Evolutionary conservation across 2,113 vertebrate genomes (phyloP).

Genomic region (Myotis brandtii): DNA sequence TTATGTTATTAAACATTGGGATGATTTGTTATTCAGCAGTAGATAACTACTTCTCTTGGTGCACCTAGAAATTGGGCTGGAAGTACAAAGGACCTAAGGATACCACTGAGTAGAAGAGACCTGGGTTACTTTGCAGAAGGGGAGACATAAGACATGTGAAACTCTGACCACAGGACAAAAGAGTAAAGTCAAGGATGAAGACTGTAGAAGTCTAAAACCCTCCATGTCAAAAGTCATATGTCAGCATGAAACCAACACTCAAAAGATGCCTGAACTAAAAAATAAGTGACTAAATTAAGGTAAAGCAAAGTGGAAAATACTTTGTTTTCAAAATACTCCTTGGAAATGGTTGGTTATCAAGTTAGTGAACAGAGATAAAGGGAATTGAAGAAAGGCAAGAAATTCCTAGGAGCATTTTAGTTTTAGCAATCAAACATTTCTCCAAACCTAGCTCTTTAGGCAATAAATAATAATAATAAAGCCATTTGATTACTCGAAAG

Average conservation of each 20-base stretch:
- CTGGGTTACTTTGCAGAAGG: not conserved
- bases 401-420: not conserved
- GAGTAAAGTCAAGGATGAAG: not conserved
- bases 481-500: not conserved
- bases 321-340: not conserved
- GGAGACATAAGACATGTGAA: not conserved
- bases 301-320: not conserved
- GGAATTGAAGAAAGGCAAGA: not conserved
- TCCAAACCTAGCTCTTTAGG: slow-evolving; percentile 6
- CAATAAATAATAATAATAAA: slow-evolving; percentile 19
- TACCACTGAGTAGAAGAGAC: not conserved
- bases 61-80: not conserved
- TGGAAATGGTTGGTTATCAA: not conserved
- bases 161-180: not conserved
- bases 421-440: not conserved
- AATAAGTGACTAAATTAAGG: not conserved
- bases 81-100: not conserved
- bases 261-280: not conserved
- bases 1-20: not conserved
- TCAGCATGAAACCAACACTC: not conserved
- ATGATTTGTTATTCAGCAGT: not conserved
- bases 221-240: not conserved
- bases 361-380: not conserved
- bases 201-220: not conserved
- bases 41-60: not conserved